phyloP scores from a whole-genome alignment of 1,140 invertebrate genomes.

The Drosophila miranda region DNA sequence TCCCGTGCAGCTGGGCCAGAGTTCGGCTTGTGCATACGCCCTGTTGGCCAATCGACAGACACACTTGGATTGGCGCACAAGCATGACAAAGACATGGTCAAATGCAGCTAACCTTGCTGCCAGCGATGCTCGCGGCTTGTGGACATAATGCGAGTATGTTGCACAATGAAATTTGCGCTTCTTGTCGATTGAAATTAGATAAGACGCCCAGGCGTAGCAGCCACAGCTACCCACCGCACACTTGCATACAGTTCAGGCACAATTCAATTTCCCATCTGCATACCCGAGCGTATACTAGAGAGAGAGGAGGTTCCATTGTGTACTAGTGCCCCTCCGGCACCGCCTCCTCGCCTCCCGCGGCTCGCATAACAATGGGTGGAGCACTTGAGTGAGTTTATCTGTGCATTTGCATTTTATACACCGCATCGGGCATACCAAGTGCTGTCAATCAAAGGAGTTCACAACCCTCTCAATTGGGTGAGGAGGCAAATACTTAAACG shows the following conservation, averaged over 20 bases:
- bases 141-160: not conserved
- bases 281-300: constrained; percentile 1
- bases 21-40: constrained; percentile 46
- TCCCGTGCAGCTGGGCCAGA: constrained; percentile 4
- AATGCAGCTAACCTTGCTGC: constrained; percentile 1
- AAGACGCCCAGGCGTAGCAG: constrained; percentile 14
- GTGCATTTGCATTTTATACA: constrained; percentile 29
- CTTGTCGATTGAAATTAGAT: constrained; percentile 37
- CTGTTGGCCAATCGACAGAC: constrained; percentile 15
- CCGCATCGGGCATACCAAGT: constrained; percentile 16
- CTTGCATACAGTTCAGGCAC: too few relatives aligned
- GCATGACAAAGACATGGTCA: constrained; percentile 37
- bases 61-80: constrained; percentile 13
- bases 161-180: constrained; percentile 32
- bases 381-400: constrained; percentile 24
- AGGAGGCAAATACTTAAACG: constrained; percentile 1
- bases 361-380: not conserved
- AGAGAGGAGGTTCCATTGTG: not conserved
- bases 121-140: not conserved
- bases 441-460: constrained; percentile 28
- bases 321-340: not conserved
- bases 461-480: constrained; percentile 25
- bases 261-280: not conserved
- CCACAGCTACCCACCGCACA: too few relatives aligned
- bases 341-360: not conserved